Conservation (phyloP, 2,888 invertebrate genomes). For the Clivina fossor region DNA sequence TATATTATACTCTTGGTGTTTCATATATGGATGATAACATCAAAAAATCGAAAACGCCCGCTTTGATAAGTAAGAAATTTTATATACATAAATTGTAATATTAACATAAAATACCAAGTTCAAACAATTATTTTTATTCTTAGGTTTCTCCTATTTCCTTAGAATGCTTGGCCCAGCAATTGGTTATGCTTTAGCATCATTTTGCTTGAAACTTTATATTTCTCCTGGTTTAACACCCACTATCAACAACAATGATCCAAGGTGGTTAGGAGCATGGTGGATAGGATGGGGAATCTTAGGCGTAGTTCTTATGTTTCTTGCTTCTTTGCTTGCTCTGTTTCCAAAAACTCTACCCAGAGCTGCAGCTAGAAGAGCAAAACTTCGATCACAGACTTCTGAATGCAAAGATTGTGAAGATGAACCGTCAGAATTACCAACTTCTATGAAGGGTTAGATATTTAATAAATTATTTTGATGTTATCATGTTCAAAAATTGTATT, state of each 20-base stretch:
- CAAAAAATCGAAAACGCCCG: conserved; percentile 73
- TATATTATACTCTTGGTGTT: conserved; percentile 69
- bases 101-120: not conserved
- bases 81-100: not conserved
- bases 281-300: conserved; percentile 70
- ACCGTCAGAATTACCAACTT: conserved; percentile 50
- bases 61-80: conserved; percentile 61
- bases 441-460: conserved; percentile 50
- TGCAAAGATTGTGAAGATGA: conserved; percentile 36
- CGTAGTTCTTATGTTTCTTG: conserved; percentile 59
- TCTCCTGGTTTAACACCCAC: conserved; percentile 66
- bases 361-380: conserved; percentile 56
- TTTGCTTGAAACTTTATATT: conserved; percentile 67
- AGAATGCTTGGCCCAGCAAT: conserved; percentile 70
- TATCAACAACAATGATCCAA: conserved; percentile 67
- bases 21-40: conserved; percentile 77
- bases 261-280: conserved; percentile 87
- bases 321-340: conserved; percentile 65
- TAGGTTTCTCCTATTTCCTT: conserved; percentile 67
- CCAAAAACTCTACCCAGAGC: conserved; percentile 70
- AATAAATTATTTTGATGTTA: not conserved
- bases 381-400: conserved; percentile 42
- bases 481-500: not conserved
- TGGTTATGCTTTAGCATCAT: conserved; percentile 66
- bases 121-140: conserved; percentile 36